Evolutionary conservation across 1,140 invertebrate genomes (phyloP).

Genomic region (Orchestia grillus): DNA sequence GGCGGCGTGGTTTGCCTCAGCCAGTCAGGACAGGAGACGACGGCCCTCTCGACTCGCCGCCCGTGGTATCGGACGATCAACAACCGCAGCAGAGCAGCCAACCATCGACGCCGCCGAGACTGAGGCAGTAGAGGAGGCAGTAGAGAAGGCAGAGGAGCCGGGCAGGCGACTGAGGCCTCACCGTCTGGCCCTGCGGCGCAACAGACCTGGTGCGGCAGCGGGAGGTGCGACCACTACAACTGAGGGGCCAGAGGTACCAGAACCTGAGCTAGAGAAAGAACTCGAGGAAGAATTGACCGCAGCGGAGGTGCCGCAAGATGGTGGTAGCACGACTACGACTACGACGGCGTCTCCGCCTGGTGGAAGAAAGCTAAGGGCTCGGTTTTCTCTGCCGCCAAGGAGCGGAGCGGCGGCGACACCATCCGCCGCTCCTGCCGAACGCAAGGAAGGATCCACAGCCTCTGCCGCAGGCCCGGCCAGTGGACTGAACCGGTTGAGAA

Average conservation of each 20-base stretch:
- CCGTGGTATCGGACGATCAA: not conserved
- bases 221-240: not conserved
- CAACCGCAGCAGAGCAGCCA: not conserved
- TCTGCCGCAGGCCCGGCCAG: not conserved
- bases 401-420: not conserved
- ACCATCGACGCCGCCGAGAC: not conserved
- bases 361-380: not conserved
- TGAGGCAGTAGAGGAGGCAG: constrained; percentile 21
- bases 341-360: not conserved
- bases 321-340: not conserved
- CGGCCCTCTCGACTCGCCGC: not conserved
- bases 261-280: constrained; percentile 6
- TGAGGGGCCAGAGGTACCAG: not conserved
- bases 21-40: constrained; percentile 42
- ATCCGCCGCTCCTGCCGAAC: not conserved
- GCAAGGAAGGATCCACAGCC: not conserved
- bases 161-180: constrained; percentile 24
- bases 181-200: constrained; percentile 28
- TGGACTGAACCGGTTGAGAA: constrained; percentile 30
- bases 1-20: constrained; percentile 23
- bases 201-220: not conserved
- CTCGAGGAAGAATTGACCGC: not conserved
- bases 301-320: not conserved
- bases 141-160: not conserved
- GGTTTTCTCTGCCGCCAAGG: constrained; percentile 19